A percentile compares a stretch with the other conserved stretches of the same genome.
These are phyloP conservation scores for Heliconius hortense DNA, from an alignment of 2,888 invertebrate genomes.

Conservation along the genomic window DNA sequence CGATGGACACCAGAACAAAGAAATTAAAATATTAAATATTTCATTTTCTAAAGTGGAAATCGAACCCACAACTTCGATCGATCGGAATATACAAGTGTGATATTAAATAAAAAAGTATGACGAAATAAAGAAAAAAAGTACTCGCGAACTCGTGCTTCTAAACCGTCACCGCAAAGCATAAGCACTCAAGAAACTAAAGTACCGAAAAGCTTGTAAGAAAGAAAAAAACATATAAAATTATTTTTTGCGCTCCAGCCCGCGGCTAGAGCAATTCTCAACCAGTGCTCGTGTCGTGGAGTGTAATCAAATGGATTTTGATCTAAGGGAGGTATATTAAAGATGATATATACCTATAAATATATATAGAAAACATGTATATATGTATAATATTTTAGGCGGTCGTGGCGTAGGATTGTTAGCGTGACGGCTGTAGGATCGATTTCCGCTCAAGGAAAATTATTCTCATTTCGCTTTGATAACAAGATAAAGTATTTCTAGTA, in stretches of 20 bases:
- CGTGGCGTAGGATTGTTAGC: background rate
- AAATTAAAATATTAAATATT: too few species aligned
- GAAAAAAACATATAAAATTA: constrained; percentile 47
- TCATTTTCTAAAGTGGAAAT: too few species aligned
- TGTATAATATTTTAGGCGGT: background rate
- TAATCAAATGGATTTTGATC: constrained; percentile 22
- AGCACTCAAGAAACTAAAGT: constrained; percentile 44
- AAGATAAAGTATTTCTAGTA: too few species aligned
- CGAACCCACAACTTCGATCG: too few species aligned
- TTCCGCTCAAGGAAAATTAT: background rate
- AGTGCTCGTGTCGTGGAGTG: constrained; percentile 29
- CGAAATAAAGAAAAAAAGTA: background rate
- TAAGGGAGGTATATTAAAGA: constrained; percentile 3
- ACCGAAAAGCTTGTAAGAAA: constrained; percentile 42
- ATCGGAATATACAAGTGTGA: background rate
- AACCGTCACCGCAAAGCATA: constrained; percentile 33
- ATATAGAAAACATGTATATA: constrained; percentile 1
- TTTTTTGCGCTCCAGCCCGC: constrained; percentile 47
- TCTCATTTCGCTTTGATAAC: background rate
- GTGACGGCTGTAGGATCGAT: background rate
- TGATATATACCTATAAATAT: background rate
- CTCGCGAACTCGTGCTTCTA: background rate
- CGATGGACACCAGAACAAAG: too few species aligned
- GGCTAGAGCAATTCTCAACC: constrained; percentile 33
- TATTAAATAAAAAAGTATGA: background rate